Evolutionary conservation across 2,113 vertebrate genomes (phyloP).

Genomic region (Mus pahari): DNA sequence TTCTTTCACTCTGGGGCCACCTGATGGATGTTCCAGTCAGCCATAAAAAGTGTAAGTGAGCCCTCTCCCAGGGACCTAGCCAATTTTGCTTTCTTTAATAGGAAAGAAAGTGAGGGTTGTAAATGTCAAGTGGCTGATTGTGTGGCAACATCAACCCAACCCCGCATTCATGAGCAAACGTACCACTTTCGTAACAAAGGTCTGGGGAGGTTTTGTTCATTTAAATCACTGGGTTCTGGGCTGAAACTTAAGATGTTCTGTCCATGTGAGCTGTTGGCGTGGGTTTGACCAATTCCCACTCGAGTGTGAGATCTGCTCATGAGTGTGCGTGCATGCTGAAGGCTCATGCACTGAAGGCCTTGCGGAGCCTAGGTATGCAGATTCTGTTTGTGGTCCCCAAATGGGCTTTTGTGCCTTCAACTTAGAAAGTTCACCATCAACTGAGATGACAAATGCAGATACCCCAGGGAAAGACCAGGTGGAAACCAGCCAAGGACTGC

Average conservation of each 20-base stretch:
- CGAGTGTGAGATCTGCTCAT: rapidly evolving
- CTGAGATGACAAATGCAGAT: neutral
- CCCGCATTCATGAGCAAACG: slow-evolving; percentile 54
- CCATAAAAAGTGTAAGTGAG: slow-evolving; percentile 75
- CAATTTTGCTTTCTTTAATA: slow-evolving; percentile 84
- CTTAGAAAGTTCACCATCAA: neutral
- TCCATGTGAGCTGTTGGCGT: rapidly evolving
- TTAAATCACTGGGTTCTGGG: slow-evolving; percentile 62
- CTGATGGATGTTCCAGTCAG: slow-evolving; percentile 82
- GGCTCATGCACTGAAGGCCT: neutral
- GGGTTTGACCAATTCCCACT: neutral
- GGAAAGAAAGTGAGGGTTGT: slow-evolving; percentile 76
- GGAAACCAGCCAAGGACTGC: neutral
- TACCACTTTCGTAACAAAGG: slow-evolving; percentile 73
- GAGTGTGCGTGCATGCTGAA: too few species aligned
- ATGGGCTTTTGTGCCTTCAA: neutral
- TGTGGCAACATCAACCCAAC: slow-evolving; percentile 53
- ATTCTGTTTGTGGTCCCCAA: slow-evolving; percentile 3
- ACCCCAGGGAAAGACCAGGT: neutral
- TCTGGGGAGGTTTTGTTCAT: slow-evolving; percentile 66
- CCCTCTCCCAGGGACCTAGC: slow-evolving; percentile 83
- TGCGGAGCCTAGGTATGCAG: neutral
- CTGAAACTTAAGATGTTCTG: neutral
- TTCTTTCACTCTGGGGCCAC: slow-evolving; percentile 71
- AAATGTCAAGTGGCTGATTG: slow-evolving; percentile 83